These are phyloP conservation scores for Plusia festucae DNA, from an alignment of 2,888 invertebrate species.

Conservation along the genomic window DNA sequence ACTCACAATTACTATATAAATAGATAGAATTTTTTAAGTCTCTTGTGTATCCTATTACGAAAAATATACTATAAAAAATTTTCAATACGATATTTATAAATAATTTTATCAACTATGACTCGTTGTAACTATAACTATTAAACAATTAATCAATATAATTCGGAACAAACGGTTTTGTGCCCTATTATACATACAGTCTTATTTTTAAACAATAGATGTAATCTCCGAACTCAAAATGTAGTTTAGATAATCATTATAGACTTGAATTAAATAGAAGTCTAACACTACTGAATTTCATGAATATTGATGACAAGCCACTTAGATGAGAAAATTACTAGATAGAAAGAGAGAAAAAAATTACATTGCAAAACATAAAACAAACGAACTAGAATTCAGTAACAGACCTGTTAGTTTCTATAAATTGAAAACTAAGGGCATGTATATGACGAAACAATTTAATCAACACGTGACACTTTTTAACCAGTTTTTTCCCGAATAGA, in stretches of 20 bases:
- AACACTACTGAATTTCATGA: neutral
- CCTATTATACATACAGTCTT: too few relatives aligned
- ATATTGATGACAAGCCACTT: neutral
- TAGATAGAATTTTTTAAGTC: too few relatives aligned
- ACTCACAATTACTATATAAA: neutral
- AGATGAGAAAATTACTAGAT: neutral
- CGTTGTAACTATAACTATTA: too few relatives aligned
- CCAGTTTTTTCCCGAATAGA: neutral
- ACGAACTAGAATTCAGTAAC: neutral
- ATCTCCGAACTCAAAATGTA: too few relatives aligned
- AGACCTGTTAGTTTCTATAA: neutral
- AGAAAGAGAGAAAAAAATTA: neutral
- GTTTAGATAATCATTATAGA: too few relatives aligned
- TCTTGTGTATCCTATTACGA: too few relatives aligned
- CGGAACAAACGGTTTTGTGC: too few relatives aligned
- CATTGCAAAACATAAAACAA: neutral
- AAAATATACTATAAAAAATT: too few relatives aligned
- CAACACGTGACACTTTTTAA: constrained; percentile 10
- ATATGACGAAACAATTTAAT: constrained; percentile 31
- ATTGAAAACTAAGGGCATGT: neutral
- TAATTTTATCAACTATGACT: too few relatives aligned
- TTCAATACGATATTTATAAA: too few relatives aligned
- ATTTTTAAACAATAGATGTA: too few relatives aligned
- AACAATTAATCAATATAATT: too few relatives aligned
- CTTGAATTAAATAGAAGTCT: neutral